Percentiles rank a stretch among this genome's conserved stretches.
phyloP scores from a whole-genome alignment of 2,113 vertebrate genomes.

The Puma concolor region DNA sequence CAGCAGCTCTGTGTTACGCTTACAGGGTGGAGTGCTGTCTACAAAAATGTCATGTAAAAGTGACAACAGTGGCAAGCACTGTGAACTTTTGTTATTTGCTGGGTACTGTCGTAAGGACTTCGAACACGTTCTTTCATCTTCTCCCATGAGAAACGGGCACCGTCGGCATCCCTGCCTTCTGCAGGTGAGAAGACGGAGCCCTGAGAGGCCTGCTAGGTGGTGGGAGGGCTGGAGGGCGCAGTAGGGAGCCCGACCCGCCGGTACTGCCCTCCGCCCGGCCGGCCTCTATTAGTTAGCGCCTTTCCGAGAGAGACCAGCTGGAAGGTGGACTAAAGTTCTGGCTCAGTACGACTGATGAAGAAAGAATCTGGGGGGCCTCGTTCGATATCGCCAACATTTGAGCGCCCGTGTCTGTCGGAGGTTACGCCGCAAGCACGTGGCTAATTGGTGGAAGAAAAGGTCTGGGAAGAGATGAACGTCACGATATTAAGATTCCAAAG shows the following conservation, averaged over 20 bases:
- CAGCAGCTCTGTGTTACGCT: background rate
- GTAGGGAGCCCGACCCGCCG: background rate
- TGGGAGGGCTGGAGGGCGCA: no score
- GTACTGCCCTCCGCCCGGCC: background rate
- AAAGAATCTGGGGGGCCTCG: background rate
- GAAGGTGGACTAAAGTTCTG: background rate
- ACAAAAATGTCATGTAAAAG: background rate
- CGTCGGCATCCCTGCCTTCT: background rate
- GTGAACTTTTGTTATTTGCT: background rate
- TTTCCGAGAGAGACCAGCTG: background rate
- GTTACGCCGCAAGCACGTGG: background rate
- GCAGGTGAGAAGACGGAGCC: background rate
- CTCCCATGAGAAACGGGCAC: background rate
- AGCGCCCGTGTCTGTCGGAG: background rate
- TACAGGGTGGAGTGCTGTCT: background rate
- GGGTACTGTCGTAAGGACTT: background rate
- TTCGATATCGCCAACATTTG: background rate
- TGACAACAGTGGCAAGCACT: rapidly evolving
- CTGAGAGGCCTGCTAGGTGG: background rate
- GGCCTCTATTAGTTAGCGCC: no score
- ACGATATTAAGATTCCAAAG: background rate
- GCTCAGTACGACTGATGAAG: background rate
- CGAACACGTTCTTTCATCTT: rapidly evolving
- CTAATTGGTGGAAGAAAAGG: background rate
- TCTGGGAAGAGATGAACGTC: background rate